A percentile compares a stretch with the other conserved stretches of the same genome.
Evolutionary conservation across 2,797 vertebrate genomes (phyloP).

Genomic region (Takifugu rubripes): DNA sequence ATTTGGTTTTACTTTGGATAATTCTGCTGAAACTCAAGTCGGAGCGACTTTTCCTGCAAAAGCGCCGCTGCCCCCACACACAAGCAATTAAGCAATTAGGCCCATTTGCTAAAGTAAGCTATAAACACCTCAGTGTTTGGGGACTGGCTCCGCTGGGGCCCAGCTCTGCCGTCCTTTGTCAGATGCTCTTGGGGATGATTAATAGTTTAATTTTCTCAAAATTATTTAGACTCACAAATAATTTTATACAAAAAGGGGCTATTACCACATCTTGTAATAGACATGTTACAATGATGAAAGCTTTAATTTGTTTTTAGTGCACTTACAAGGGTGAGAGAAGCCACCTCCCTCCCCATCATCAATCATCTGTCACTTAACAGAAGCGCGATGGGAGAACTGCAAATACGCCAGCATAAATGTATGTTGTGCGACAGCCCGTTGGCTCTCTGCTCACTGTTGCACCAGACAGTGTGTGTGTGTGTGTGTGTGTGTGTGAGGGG

Average conservation of each 20-base stretch:
- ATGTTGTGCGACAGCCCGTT: slow-evolving; percentile 62
- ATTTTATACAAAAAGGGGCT: slow-evolving; percentile 77
- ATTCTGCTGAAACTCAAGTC: slow-evolving; percentile 71
- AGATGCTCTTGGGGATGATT: slow-evolving; percentile 71
- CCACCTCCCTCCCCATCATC: slow-evolving; percentile 74
- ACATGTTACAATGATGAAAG: slow-evolving; percentile 81
- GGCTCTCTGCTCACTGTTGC: slow-evolving; percentile 50
- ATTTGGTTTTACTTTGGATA: slow-evolving; percentile 82
- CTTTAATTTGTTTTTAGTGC: slow-evolving; percentile 81
- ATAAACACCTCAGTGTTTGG: slow-evolving; percentile 72
- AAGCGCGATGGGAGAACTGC: slow-evolving; percentile 70
- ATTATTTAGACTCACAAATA: slow-evolving; percentile 81
- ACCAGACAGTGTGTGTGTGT: too few relatives aligned
- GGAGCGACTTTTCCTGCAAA: slow-evolving; percentile 50
- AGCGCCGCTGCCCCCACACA: slow-evolving; percentile 53
- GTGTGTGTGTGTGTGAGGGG: slow-evolving; percentile 3
- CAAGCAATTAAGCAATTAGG: slow-evolving; percentile 79
- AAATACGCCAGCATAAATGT: slow-evolving; percentile 70
- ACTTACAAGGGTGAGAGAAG: slow-evolving; percentile 80
- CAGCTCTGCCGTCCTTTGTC: slow-evolving; percentile 57
- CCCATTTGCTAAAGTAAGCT: slow-evolving; percentile 72
- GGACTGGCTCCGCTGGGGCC: slow-evolving; percentile 37
- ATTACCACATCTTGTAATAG: slow-evolving; percentile 81
- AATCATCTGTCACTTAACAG: slow-evolving; percentile 79
- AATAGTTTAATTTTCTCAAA: slow-evolving; percentile 80